phyloP scores from a whole-genome alignment of 2,113 vertebrate species.

The Isichthys henryi region DNA sequence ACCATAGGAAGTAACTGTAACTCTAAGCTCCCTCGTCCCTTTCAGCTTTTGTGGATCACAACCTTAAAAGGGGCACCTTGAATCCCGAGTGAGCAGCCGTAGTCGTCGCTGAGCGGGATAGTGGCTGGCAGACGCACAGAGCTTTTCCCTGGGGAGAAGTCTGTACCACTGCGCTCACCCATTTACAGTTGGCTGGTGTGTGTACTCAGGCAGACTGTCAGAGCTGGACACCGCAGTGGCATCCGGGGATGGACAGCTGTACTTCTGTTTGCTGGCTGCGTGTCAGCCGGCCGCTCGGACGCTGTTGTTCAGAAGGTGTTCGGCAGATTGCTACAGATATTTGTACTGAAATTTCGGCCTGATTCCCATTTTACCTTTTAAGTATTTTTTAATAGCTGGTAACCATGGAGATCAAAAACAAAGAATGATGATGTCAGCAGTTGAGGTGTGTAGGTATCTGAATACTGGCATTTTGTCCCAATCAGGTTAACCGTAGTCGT shows the following conservation, averaged over 20 bases:
- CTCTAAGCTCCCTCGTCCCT: background rate
- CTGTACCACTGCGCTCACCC: background rate
- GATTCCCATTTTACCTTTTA: background rate
- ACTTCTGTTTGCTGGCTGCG: background rate
- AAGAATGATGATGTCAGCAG: background rate
- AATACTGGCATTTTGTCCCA: background rate
- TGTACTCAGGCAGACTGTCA: background rate
- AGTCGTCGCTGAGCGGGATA: background rate
- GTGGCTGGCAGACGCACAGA: background rate
- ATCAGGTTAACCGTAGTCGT: background rate
- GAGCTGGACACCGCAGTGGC: background rate
- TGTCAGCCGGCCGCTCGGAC: background rate
- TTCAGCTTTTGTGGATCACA: background rate
- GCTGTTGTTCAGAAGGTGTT: background rate
- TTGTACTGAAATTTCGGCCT: background rate
- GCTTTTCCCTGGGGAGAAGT: background rate
- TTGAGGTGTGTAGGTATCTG: background rate
- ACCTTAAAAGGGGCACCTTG: background rate
- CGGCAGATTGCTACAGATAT: background rate
- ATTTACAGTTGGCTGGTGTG: background rate
- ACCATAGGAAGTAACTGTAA: background rate
- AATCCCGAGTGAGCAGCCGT: background rate
- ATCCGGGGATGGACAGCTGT: background rate
- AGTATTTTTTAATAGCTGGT: background rate
- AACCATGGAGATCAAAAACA: background rate